A percentile compares a stretch with the other conserved stretches of the same genome.
phyloP scores from a whole-genome alignment of 92 coral and sea anemone genomes.

The Isaurus tuberculatus region DNA sequence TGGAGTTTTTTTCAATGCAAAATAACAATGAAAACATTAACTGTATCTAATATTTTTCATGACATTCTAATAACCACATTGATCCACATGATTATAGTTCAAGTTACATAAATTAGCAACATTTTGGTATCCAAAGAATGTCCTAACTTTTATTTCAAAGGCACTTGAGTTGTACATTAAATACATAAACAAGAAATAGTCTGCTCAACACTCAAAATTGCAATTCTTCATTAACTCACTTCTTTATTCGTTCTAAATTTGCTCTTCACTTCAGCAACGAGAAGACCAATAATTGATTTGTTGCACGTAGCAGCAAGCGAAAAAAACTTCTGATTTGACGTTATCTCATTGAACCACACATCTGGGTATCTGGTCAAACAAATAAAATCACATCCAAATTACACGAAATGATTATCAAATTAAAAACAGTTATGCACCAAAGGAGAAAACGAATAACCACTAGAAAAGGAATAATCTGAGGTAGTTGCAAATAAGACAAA shows the following conservation, averaged over 20 bases:
- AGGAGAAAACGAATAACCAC: no score
- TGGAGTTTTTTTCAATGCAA: no score
- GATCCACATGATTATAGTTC: no score
- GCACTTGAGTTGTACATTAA: background rate
- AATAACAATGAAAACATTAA: no score
- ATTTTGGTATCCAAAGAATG: background rate
- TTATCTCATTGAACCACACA: constrained; percentile 93
- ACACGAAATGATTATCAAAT: background rate
- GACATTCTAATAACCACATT: background rate
- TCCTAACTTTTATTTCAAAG: background rate
- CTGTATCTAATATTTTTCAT: no score
- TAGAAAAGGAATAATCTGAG: no score
- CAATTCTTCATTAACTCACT: constrained; percentile 50
- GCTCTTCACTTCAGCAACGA: constrained; percentile 96
- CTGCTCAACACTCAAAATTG: background rate
- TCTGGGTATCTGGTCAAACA: constrained; percentile 84
- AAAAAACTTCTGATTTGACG: constrained; percentile 93
- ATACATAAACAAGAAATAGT: background rate
- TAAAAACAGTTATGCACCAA: background rate
- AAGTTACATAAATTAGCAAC: no score
- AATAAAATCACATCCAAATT: background rate
- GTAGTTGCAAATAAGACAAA: background rate
- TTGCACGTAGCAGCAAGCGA: constrained; percentile 88
- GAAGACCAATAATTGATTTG: constrained; percentile 87
- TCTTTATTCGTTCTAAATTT: constrained; percentile 86